phyloP scores from a whole-genome alignment of 2,888 invertebrate species.

The Andrena trimmerana region DNA sequence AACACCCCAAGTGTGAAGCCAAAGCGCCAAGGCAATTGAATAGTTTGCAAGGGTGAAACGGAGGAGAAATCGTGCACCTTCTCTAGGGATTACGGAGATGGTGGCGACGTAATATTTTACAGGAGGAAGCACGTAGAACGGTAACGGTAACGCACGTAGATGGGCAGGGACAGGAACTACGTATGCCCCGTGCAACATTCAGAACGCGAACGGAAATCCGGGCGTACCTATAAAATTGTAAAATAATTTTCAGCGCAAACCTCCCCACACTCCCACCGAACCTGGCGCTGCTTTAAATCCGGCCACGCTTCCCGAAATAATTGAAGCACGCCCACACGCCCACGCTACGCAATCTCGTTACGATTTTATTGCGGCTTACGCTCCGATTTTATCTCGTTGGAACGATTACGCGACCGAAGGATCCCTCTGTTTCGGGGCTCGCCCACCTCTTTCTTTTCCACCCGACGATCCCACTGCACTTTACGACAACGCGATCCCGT shows the following conservation, averaged over 20 bases:
- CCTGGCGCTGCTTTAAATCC: slow-evolving; percentile 66
- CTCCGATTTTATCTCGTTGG: slow-evolving; percentile 68
- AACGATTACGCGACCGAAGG: slow-evolving; percentile 58
- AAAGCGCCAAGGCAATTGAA: neutral
- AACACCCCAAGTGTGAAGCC: neutral
- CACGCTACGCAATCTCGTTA: slow-evolving; percentile 68
- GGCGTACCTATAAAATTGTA: slow-evolving; percentile 65
- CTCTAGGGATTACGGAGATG: slow-evolving; percentile 7
- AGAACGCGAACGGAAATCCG: slow-evolving; percentile 60
- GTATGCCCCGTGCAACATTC: slow-evolving; percentile 61
- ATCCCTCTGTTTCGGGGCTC: slow-evolving; percentile 54
- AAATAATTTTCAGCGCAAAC: slow-evolving; percentile 67
- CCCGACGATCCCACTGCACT: neutral
- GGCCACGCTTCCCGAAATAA: slow-evolving; percentile 65
- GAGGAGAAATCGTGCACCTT: slow-evolving; percentile 9
- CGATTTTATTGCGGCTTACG: slow-evolving; percentile 70
- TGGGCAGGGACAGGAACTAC: slow-evolving; percentile 27
- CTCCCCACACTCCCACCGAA: slow-evolving; percentile 9
- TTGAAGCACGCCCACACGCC: slow-evolving; percentile 65
- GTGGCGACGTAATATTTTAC: slow-evolving; percentile 14
- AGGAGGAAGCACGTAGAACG: slow-evolving; percentile 13
- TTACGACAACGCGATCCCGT: slow-evolving; percentile 1
- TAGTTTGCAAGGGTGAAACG: neutral
- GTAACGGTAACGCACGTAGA: slow-evolving; percentile 7
- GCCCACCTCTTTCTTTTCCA: slow-evolving; percentile 12